Evolutionary conservation across 2,888 invertebrate species (phyloP), one percentile per base, ranked within the genome.

Genomic region (Drosophila siamana): DNA sequence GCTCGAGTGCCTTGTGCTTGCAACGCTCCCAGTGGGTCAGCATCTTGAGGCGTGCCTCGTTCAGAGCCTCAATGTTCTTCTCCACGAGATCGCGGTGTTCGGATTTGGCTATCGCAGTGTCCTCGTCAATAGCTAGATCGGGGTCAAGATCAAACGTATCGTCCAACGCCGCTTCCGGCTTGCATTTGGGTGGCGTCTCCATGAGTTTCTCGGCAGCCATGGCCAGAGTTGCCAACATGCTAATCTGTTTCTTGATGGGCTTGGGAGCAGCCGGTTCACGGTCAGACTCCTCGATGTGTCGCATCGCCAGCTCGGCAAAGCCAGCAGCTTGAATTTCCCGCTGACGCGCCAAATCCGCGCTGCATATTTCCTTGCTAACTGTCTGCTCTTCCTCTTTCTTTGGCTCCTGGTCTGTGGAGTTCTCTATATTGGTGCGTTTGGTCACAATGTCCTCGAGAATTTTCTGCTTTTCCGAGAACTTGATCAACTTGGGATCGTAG

Each of bases 281-380:
- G 2, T 61, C 88, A n/a, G 52, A 16, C 5, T 67, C 24, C 40
- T 86, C 85, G 4, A 88, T 86, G 0, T 68, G 48, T 0, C 57
- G 63, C 86, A 83, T 65, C 2, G 88, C 63, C 2, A 60, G 28
- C 19, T 88, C 84, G 16, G 84, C 88, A 41, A 88, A 83, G 8
- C 55, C 71, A 2, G 52, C 4, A 1, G 78, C 84, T 0, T 57
- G 46, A 1, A 41, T 46, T 6, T 71, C 40, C 5, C 46, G 30
- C 4, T 46, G 47, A 2, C 52, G 73, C 6, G 41, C 6, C 33
- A 64, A 86, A 7, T 60, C 67, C 0, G 57, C 71, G 6, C 0
- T 69, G 9, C 0, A 68, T 69, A 22, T 60, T 70, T 38, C 36
- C 8, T 36, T 13, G 7, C n/a, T n/a, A n/a, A n/a, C n/a, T n/a